Evolutionary conservation across 2,113 vertebrate species (phyloP).

Genomic region (Laterallus jamaicensis): DNA sequence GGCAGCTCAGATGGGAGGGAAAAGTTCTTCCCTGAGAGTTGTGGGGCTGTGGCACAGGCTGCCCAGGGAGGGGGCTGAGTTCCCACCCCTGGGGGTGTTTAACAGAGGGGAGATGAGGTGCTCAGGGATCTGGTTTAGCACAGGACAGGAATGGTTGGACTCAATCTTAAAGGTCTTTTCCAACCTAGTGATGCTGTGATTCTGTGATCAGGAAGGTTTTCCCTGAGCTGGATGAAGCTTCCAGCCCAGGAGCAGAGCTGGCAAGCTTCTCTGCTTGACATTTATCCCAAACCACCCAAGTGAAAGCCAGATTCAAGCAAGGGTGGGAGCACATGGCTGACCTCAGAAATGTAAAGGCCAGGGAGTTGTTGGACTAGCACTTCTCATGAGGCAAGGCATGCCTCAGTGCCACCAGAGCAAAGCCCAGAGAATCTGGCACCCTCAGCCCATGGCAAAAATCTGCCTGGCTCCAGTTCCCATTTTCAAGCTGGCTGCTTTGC

Average conservation of each 20-base stretch:
- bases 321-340: neutral
- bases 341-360: neutral
- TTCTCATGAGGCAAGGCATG: neutral
- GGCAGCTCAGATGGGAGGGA: too few relatives aligned
- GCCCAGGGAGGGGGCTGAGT: too few relatives aligned
- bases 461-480: neutral
- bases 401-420: neutral
- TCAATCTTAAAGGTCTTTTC: too few relatives aligned
- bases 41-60: too few relatives aligned
- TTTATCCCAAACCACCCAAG: neutral
- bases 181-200: too few relatives aligned
- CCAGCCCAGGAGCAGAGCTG: neutral
- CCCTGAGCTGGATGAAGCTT: neutral
- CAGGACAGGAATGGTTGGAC: too few relatives aligned
- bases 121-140: too few relatives aligned
- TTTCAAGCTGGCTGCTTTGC: accelerated
- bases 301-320: neutral
- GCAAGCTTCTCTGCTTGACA: neutral
- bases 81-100: too few relatives aligned
- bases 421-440: neutral
- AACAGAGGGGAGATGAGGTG: too few relatives aligned
- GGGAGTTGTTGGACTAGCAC: neutral
- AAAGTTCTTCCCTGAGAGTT: too few relatives aligned
- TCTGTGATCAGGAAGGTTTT: neutral
- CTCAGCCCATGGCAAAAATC: neutral